phyloP scores from a whole-genome alignment of 2,113 vertebrate species.

The Marcusenius ussheri region DNA sequence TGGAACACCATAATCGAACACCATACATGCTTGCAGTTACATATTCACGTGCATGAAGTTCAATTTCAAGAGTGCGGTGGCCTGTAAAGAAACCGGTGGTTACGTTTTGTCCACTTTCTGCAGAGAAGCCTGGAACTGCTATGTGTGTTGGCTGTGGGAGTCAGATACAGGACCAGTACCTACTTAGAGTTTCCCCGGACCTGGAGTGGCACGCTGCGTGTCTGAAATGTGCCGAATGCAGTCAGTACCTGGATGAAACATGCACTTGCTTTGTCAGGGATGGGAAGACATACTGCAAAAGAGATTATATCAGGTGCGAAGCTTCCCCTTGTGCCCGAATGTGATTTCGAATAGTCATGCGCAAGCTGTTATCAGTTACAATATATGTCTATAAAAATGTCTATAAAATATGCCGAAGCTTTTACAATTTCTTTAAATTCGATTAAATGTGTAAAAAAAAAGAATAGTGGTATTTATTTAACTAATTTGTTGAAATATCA shows the following conservation, averaged over 20 bases:
- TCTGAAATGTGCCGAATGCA: slow-evolving; percentile 91
- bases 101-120: slow-evolving; percentile 33
- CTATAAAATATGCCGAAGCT: background rate
- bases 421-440: background rate
- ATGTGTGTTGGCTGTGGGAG: slow-evolving; percentile 94
- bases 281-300: slow-evolving; percentile 93
- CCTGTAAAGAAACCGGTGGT: background rate
- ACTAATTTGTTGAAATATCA: background rate
- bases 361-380: background rate
- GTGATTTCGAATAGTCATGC: background rate
- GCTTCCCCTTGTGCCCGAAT: background rate
- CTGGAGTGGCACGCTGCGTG: slow-evolving; percentile 96
- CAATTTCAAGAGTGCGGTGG: background rate
- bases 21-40: background rate
- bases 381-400: background rate
- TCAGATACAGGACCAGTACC: slow-evolving; percentile 93
- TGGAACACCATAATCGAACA: background rate
- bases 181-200: slow-evolving; percentile 89
- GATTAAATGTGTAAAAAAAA: background rate
- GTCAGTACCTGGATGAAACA: slow-evolving; percentile 86
- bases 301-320: slow-evolving; percentile 88
- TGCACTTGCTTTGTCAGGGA: slow-evolving; percentile 95
- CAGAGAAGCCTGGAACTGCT: slow-evolving; percentile 86
- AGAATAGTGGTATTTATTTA: background rate
- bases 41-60: background rate